Conservation (phyloP, 2,888 invertebrate genomes). For the Zeuzera pyrina region DNA sequence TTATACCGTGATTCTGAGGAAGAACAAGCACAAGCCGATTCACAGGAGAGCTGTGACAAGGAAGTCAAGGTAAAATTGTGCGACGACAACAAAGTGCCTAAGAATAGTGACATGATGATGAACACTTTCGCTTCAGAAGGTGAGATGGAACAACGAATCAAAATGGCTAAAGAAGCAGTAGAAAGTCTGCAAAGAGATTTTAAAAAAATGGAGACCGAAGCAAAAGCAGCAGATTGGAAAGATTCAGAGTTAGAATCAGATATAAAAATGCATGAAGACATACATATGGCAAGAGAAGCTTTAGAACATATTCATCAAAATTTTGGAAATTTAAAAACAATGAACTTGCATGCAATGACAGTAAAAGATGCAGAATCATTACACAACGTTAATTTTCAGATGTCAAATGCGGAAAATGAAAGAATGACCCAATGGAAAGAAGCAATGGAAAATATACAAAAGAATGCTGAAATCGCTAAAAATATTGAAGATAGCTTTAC, state of each 20-base stretch:
- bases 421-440: slow-evolving; percentile 51
- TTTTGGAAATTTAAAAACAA: slow-evolving; percentile 37
- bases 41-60: slow-evolving; percentile 34
- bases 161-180: slow-evolving; percentile 54
- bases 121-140: slow-evolving; percentile 23
- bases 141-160: slow-evolving; percentile 44
- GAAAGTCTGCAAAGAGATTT: slow-evolving; percentile 47
- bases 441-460: slow-evolving; percentile 39
- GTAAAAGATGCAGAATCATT: slow-evolving; percentile 25
- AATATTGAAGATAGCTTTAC: slow-evolving; percentile 53
- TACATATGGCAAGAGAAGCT: slow-evolving; percentile 44
- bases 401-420: slow-evolving; percentile 34
- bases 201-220: slow-evolving; percentile 31
- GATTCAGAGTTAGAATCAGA: slow-evolving; percentile 27
- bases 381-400: slow-evolving; percentile 21
- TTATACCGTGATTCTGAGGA: slow-evolving; percentile 52
- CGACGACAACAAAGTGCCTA: slow-evolving; percentile 32
- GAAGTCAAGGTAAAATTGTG: slow-evolving; percentile 54
- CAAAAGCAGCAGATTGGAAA: slow-evolving; percentile 21
- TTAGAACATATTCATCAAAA: slow-evolving; percentile 42
- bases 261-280: slow-evolving; percentile 39
- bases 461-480: slow-evolving; percentile 39
- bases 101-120: slow-evolving; percentile 22
- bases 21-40: slow-evolving; percentile 37
- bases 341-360: slow-evolving; percentile 27